Evolutionary conservation across 2,888 invertebrate species (phyloP).

Genomic region (Aquatica leii): DNA sequence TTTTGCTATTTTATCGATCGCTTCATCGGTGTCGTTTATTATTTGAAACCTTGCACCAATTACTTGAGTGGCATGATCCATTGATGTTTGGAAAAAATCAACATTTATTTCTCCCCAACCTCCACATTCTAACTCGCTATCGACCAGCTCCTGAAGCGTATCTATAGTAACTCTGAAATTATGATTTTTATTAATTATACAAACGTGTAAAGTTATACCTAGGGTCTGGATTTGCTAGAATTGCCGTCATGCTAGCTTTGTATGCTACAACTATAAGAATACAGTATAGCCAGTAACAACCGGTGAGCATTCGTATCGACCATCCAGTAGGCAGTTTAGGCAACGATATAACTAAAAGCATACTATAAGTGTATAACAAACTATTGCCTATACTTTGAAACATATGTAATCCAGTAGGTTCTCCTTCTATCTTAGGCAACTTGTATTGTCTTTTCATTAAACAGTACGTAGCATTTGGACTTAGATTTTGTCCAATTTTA

Average conservation of each 20-base stretch:
- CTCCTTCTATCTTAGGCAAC: conserved; percentile 48
- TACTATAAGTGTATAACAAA: conserved; percentile 81
- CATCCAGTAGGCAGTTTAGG: conserved; percentile 81
- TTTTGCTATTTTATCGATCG: conserved; percentile 72
- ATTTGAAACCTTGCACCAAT: conserved; percentile 74
- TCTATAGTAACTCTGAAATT: conserved; percentile 77
- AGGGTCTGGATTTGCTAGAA: conserved; percentile 79
- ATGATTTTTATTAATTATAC: too few species aligned
- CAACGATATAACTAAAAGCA: conserved; percentile 80
- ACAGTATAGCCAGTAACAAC: conserved; percentile 90
- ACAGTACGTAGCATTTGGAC: conserved; percentile 51
- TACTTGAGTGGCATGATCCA: conserved; percentile 71
- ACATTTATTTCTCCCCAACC: conserved; percentile 78
- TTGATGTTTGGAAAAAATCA: conserved; percentile 74
- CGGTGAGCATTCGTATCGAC: conserved; percentile 81
- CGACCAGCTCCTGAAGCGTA: conserved; percentile 73
- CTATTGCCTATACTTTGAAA: conserved; percentile 79
- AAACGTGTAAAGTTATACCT: conserved; percentile 60
- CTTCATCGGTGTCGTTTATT: conserved; percentile 68
- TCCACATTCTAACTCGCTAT: conserved; percentile 71
- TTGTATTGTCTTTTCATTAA: conserved; percentile 52
- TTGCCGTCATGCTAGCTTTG: conserved; percentile 85
- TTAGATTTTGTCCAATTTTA: conserved; percentile 22
- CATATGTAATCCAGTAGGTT: conserved; percentile 68
- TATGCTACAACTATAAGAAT: conserved; percentile 82